Percentiles rank a stretch among this genome's conserved stretches.
Evolutionary conservation across 2,797 vertebrate genomes (phyloP).

Genomic region (Myripristis jacobus): DNA sequence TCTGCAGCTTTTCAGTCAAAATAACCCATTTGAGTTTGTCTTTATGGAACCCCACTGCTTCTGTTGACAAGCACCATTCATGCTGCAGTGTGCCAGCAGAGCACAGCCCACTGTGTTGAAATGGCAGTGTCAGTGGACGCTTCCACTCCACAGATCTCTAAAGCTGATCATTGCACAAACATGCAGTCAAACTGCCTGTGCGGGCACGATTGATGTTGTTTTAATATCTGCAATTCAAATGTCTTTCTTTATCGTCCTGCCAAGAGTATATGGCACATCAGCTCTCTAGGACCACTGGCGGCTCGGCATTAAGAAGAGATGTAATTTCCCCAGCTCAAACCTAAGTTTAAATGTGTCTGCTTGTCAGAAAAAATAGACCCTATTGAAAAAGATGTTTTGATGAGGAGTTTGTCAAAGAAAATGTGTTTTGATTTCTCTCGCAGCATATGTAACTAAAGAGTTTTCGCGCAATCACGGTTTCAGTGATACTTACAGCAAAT

Average conservation of each 20-base stretch:
- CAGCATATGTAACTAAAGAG: constrained; percentile 2
- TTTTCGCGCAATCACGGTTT: background rate
- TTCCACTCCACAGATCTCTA: constrained; percentile 27
- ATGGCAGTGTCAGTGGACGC: constrained; percentile 18
- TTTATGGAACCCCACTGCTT: constrained; percentile 33
- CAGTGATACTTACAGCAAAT: no score
- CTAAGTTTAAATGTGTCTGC: constrained; percentile 32
- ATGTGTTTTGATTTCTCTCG: constrained; percentile 14
- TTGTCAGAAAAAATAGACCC: constrained; percentile 30
- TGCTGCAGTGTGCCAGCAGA: constrained; percentile 8
- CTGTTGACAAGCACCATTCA: constrained; percentile 52
- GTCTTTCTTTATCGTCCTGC: constrained; percentile 37
- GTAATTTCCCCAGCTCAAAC: constrained; percentile 38
- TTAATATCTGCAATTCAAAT: constrained; percentile 66
- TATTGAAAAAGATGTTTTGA: constrained; percentile 16
- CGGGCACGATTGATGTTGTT: constrained; percentile 20
- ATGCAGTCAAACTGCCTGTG: constrained; percentile 25
- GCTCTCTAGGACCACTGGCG: constrained; percentile 28
- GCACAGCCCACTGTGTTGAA: constrained; percentile 28
- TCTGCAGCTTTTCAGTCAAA: constrained; percentile 21
- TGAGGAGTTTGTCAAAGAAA: constrained; percentile 4
- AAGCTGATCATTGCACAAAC: constrained; percentile 43
- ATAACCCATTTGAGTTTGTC: constrained; percentile 26
- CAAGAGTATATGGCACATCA: constrained; percentile 11
- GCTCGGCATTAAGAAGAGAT: constrained; percentile 13